Conservation (phyloP, 2,113 vertebrate genomes). For the Ceyx melanurus region DNA sequence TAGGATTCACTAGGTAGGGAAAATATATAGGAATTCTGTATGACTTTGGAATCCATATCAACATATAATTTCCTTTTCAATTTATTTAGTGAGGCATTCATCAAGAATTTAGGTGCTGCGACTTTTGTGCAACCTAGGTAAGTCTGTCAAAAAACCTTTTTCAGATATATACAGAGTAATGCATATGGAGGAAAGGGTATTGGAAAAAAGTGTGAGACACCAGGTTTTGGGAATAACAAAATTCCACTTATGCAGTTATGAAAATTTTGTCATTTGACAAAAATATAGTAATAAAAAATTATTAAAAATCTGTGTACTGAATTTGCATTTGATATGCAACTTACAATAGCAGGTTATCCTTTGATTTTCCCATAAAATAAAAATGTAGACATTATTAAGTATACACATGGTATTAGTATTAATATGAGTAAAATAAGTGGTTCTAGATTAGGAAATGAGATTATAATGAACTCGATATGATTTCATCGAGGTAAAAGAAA, state of each 20-base stretch:
- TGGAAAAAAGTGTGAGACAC: neutral
- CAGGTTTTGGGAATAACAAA: neutral
- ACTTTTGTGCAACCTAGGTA: neutral
- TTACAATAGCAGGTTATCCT: neutral
- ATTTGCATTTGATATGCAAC: neutral
- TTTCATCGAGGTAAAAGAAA: conserved; percentile 34
- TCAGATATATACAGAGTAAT: neutral
- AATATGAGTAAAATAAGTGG: conserved; percentile 19
- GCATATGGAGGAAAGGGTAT: neutral
- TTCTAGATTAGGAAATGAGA: conserved; percentile 49
- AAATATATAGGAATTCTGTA: neutral
- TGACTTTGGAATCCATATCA: neutral
- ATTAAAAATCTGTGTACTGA: fast-evolving
- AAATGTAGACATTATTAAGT: neutral
- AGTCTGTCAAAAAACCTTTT: neutral
- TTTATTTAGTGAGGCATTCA: neutral
- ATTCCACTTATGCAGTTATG: neutral
- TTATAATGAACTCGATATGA: conserved; percentile 31
- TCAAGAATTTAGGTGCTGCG: neutral
- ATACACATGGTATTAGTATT: neutral
- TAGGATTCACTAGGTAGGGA: neutral
- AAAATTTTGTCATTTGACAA: neutral
- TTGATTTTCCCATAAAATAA: neutral
- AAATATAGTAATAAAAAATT: neutral
- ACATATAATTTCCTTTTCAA: neutral